Base-by-base conservation (phyloP, 2,797 vertebrate species). In the Podarcis lilfordi region DNA sequence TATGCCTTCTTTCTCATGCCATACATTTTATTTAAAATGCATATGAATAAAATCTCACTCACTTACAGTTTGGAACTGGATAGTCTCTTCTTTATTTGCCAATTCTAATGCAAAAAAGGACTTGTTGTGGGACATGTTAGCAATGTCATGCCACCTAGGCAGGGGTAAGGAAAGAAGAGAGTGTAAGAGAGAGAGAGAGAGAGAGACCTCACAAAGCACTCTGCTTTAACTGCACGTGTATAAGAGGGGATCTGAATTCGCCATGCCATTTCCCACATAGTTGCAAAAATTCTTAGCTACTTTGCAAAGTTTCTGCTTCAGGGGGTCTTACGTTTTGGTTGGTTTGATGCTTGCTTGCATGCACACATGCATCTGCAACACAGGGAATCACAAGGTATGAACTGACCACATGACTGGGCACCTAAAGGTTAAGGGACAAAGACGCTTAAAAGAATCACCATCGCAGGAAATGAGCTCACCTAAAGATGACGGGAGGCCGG, bases 11-110 rank as follows among this genome's bases (percentile, higher is more conserved):
- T 64, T 64, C 61, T 64, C 21, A 64, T 64, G 61, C 17, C 21
- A 61, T 2, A 61, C 59, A 61, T 61, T 45, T 71, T 27, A 5
- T 69, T 91, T 79, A 76, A 32, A 40, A 27, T 37, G 50, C 32
- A 79, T 86, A 75, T 32, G 83, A 89, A 64, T 1, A 80, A 87
- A 86, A 85, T 29, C 8, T n/a, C 64, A 89, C 4, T 76, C 92
- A 98, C 98, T 99, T 96, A 99, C 99, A 78, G 98, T 99, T 96
- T 99, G 99, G 96, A 99, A 99, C 92, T 99, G 99, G 96, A 99
- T 97, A 94, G 98, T 99, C 94, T 99, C 99, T 91, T 99, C 99
- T 97, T 99, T 99, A 96, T 97, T 99, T 89, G 98, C 94, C 89
- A 99, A 95, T 96, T 99, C 99, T 96, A 99, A 95, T 1, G 98